Conservation (phyloP, 2,888 invertebrate species). For the Bedellia somnulentella region DNA sequence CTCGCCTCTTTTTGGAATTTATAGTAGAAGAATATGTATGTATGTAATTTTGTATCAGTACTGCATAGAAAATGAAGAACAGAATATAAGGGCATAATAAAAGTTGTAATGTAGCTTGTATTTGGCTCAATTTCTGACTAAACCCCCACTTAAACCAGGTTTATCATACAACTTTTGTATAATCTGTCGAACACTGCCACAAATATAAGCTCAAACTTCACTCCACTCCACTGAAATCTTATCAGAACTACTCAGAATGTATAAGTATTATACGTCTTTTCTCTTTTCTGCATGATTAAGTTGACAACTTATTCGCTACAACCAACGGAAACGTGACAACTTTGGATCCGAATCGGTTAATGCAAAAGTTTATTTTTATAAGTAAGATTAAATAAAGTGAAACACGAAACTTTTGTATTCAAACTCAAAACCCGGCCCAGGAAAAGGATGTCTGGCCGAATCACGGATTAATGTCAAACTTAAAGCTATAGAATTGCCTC, state of each 20-base stretch:
- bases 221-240: no score
- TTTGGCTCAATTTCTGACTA: no score
- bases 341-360: constrained; percentile 60
- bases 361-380: constrained; percentile 64
- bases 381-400: constrained; percentile 57
- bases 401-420: constrained; percentile 47
- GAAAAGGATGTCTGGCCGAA: no score
- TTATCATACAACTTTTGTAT: constrained; percentile 52
- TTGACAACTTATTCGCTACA: constrained; percentile 34
- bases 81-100: no score
- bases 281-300: constrained; percentile 52
- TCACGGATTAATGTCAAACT: constrained; percentile 51
- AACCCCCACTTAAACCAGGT: constrained; percentile 32
- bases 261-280: no score
- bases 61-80: no score
- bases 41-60: no score
- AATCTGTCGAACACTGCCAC: constrained; percentile 44
- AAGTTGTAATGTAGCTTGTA: no score
- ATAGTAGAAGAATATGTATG: no score
- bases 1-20: no score
- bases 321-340: constrained; percentile 37
- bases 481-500: no score
- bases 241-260: constrained; percentile 55
- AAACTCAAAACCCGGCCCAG: no score
- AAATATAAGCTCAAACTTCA: constrained; percentile 41